A percentile compares a stretch with the other conserved stretches of the same genome.
Conservation (phyloP, 2,113 vertebrate genomes). For the Archilochus colubris region DNA sequence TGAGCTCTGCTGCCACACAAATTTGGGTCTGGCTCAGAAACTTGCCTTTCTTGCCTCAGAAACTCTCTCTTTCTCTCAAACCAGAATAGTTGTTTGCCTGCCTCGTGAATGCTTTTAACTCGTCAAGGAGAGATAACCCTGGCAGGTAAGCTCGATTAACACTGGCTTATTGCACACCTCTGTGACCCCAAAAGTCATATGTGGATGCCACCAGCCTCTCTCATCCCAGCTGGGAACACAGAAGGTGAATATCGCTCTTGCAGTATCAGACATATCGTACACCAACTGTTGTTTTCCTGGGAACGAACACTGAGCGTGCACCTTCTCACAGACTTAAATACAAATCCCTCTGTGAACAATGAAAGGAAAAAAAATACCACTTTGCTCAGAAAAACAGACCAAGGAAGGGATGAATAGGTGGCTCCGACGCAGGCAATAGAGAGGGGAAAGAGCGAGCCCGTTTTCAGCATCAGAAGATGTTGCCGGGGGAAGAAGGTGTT, state of each 20-base stretch:
- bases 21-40: background rate
- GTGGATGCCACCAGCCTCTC: background rate
- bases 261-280: background rate
- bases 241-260: slow-evolving; percentile 1
- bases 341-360: background rate
- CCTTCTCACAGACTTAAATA: background rate
- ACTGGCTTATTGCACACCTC: background rate
- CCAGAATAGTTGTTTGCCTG: background rate
- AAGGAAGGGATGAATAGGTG: background rate
- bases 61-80: background rate
- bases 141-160: background rate
- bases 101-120: background rate
- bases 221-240: slow-evolving; percentile 3
- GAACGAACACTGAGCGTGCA: background rate
- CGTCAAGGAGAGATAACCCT: background rate
- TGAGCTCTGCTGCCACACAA: background rate
- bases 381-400: background rate
- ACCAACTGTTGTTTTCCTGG: slow-evolving; percentile 21
- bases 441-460: background rate
- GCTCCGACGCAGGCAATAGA: background rate
- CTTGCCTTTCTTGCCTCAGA: background rate
- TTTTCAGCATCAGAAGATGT: accelerated
- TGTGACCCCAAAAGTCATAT: background rate
- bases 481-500: accelerated
- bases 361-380: background rate